Percentiles rank a stretch among this genome's conserved stretches.
Conservation (phyloP, 2,797 vertebrate genomes). For the Sitta carolinensis region DNA sequence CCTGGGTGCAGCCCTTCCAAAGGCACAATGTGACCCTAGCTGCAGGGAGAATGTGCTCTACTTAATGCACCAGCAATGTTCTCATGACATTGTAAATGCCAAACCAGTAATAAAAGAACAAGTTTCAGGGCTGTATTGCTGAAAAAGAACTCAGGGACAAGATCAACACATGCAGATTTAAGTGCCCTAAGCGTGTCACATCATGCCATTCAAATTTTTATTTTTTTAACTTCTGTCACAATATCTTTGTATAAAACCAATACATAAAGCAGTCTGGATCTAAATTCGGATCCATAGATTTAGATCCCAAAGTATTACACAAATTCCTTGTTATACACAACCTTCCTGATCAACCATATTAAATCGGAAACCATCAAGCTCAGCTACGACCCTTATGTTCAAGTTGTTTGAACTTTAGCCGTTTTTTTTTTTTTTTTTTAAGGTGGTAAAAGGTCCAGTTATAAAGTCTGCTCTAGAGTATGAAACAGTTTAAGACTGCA, state of each 20-base stretch:
- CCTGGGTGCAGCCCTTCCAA: not conserved
- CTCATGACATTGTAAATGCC: not conserved
- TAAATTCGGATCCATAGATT: not conserved
- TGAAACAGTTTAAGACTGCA: not conserved
- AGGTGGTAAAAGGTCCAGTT: not conserved
- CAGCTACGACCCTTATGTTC: not conserved
- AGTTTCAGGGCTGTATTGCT: not conserved
- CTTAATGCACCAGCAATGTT: not conserved
- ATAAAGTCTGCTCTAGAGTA: not conserved
- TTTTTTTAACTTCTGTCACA: not conserved
- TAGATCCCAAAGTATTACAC: not conserved
- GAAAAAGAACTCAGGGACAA: not conserved
- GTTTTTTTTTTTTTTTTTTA: not conserved
- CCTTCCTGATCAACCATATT: not conserved
- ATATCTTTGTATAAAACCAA: not conserved
- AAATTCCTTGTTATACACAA: not conserved
- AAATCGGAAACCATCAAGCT: not conserved
- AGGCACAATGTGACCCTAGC: not conserved
- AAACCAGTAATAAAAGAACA: not conserved
- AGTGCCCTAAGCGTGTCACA: not conserved
- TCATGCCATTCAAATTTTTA: not conserved
- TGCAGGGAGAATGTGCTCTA: not conserved
- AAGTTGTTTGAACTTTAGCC: not conserved
- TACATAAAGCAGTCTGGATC: not conserved
- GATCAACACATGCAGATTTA: not conserved